A percentile compares a stretch with the other conserved stretches of the same genome.
Conservation (phyloP, 92 coral and sea anemone species). For the Palythoa grandiflora region DNA sequence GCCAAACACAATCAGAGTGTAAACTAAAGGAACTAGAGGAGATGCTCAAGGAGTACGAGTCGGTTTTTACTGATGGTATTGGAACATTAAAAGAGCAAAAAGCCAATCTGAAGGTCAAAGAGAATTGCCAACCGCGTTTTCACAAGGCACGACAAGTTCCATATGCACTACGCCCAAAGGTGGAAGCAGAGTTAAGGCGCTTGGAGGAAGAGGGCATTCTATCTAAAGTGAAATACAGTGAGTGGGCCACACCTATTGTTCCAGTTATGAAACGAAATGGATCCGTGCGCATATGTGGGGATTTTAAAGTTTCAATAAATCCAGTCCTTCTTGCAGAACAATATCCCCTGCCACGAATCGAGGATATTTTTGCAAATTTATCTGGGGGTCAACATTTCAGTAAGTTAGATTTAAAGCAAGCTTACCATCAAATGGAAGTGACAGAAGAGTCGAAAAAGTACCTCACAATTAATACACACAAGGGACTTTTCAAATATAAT, state of each 20-base stretch:
- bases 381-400: neutral
- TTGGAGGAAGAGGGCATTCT: conserved; percentile 37
- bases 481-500: neutral
- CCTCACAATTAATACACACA: conserved; percentile 71
- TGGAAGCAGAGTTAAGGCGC: conserved; percentile 12
- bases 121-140: neutral
- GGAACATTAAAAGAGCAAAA: neutral
- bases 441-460: conserved; percentile 63
- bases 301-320: conserved; percentile 66
- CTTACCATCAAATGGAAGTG: conserved; percentile 27
- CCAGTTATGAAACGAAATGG: conserved; percentile 43
- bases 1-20: neutral
- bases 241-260: conserved; percentile 46
- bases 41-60: neutral
- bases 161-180: conserved; percentile 1
- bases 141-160: conserved; percentile 2
- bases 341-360: conserved; percentile 62
- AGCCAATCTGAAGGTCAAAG: conserved; percentile 4
- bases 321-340: conserved; percentile 61
- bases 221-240: conserved; percentile 61
- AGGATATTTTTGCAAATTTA: conserved; percentile 65
- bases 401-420: neutral
- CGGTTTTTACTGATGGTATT: neutral
- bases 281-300: conserved; percentile 61
- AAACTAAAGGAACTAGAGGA: neutral